Conservation (phyloP, 2,113 vertebrate genomes). For the Meriones unguiculatus region DNA sequence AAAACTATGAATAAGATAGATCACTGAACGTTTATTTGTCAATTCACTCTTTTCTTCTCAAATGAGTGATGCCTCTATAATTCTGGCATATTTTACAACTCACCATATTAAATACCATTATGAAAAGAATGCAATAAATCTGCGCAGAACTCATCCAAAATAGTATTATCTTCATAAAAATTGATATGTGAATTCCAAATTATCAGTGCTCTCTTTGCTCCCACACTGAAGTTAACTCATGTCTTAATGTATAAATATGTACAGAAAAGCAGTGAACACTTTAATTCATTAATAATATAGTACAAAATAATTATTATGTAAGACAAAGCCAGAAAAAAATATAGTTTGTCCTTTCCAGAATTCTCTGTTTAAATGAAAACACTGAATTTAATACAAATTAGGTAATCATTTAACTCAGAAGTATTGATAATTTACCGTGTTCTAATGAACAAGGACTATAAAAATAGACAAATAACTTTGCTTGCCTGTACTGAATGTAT, state of each 20-base stretch:
- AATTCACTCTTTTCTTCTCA: conserved; percentile 11
- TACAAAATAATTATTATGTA: background rate
- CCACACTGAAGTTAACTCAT: background rate
- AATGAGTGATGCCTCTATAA: conserved; percentile 33
- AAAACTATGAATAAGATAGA: conserved; percentile 59
- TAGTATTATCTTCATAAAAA: conserved; percentile 63
- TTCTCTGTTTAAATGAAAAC: background rate
- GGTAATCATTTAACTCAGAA: background rate
- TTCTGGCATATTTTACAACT: conserved; percentile 55
- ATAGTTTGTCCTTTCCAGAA: background rate
- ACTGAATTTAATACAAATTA: background rate
- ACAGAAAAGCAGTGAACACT: background rate
- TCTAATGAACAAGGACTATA: background rate
- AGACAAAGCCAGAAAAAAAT: background rate
- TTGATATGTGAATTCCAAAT: background rate
- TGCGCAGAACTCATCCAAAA: conserved; percentile 31
- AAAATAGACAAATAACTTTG: background rate
- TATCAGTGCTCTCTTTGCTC: background rate
- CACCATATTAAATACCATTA: conserved; percentile 58
- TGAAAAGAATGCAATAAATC: conserved; percentile 59
- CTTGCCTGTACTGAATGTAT: background rate
- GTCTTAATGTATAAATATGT: conserved; percentile 21
- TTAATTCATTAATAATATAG: background rate
- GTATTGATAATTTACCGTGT: background rate
- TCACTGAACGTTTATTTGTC: conserved; percentile 66